phyloP scores from a whole-genome alignment of 2,888 invertebrate species.

The Parnassius smintheus region DNA sequence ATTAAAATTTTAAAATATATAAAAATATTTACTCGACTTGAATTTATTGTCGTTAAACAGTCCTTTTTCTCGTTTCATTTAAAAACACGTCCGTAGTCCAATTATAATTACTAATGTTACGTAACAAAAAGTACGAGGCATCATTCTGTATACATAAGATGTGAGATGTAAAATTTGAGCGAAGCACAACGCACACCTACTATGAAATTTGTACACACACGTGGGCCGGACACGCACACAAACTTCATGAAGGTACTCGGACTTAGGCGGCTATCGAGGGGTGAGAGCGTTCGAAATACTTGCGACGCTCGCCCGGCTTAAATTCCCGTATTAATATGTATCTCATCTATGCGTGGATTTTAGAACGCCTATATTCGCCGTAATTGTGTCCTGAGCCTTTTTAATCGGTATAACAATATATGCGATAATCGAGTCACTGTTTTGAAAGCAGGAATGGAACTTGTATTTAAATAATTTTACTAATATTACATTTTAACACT shows the following conservation, averaged over 20 bases:
- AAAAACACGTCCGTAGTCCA: too few relatives aligned
- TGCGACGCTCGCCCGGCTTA: slow-evolving; percentile 70
- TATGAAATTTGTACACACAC: slow-evolving; percentile 75
- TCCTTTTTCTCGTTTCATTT: too few relatives aligned
- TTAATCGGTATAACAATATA: not conserved
- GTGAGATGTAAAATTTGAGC: slow-evolving; percentile 79
- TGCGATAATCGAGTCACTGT: slow-evolving; percentile 4
- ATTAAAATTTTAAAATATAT: too few relatives aligned
- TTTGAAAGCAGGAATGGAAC: not conserved
- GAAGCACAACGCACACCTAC: slow-evolving; percentile 73
- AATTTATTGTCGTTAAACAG: too few relatives aligned
- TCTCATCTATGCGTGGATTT: slow-evolving; percentile 71
- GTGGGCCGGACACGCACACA: slow-evolving; percentile 45
- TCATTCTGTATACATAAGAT: slow-evolving; percentile 63
- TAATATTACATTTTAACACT: too few relatives aligned
- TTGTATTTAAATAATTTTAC: too few relatives aligned
- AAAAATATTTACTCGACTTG: too few relatives aligned
- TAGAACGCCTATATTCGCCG: slow-evolving; percentile 52
- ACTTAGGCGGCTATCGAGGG: slow-evolving; percentile 61
- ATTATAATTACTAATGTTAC: too few relatives aligned
- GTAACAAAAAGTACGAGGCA: slow-evolving; percentile 22
- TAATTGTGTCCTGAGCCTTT: slow-evolving; percentile 48
- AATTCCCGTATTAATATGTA: slow-evolving; percentile 78
- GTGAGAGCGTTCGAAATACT: slow-evolving; percentile 58
- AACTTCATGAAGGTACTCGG: slow-evolving; percentile 53